Evolutionary conservation across 2,888 invertebrate genomes (phyloP).

Genomic region (Marasmarcha lunaedactyla): DNA sequence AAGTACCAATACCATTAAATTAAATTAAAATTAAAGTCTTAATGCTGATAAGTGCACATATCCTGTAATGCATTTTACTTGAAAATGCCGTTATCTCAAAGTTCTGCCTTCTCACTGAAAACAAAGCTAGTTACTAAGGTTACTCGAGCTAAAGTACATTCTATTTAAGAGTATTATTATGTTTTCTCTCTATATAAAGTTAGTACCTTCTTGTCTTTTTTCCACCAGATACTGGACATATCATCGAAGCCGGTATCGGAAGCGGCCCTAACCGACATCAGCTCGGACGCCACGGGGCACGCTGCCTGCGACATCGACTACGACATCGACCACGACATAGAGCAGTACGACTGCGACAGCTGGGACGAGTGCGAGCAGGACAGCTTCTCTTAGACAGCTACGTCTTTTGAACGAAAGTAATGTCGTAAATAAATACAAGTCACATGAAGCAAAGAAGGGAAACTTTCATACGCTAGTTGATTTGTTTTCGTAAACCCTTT

Average conservation of each 20-base stretch:
- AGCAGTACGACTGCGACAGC: slow-evolving; percentile 62
- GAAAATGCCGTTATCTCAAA: too few species aligned
- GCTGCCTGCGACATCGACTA: slow-evolving; percentile 67
- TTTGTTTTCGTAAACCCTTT: too few species aligned
- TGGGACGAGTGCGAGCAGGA: slow-evolving; percentile 70
- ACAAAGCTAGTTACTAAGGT: too few species aligned
- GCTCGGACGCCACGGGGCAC: slow-evolving; percentile 65
- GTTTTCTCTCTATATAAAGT: too few species aligned
- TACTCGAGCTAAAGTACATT: too few species aligned
- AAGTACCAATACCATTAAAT: too few species aligned
- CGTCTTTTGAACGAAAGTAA: slow-evolving; percentile 1
- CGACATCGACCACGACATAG: slow-evolving; percentile 64
- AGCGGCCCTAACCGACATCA: slow-evolving; percentile 60
- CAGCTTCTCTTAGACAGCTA: slow-evolving; percentile 49
- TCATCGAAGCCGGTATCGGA: slow-evolving; percentile 66
- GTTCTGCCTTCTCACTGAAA: too few species aligned
- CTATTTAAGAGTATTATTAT: too few species aligned
- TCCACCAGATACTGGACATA: slow-evolving; percentile 54
- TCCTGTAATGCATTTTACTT: too few species aligned
- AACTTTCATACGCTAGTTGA: neutral
- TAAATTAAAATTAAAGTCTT: too few species aligned
- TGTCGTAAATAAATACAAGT: neutral
- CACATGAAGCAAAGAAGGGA: neutral
- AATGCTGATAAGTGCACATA: too few species aligned
- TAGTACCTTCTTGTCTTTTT: too few species aligned